Evolutionary conservation across 2,113 vertebrate species (phyloP).

Genomic region (Phrynosoma platyrhinos): DNA sequence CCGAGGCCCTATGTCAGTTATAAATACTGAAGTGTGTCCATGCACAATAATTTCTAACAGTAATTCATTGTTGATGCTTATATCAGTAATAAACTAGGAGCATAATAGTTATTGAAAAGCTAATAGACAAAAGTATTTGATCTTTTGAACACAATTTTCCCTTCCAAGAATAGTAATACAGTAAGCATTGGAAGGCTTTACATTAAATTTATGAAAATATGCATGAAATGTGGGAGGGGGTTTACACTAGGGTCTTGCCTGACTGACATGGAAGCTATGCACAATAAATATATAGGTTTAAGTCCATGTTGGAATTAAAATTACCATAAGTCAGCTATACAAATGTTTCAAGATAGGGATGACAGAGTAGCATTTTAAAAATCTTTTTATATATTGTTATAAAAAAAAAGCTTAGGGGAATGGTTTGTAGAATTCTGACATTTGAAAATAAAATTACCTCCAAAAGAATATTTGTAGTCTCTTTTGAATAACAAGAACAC

Average conservation of each 20-base stretch:
- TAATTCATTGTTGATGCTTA: neutral
- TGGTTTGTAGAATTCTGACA: no score
- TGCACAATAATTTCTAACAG: slow-evolving; percentile 7
- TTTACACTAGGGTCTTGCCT: neutral
- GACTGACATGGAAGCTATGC: neutral
- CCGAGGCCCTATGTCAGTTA: no score
- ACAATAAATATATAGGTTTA: slow-evolving; percentile 13
- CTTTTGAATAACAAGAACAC: no score
- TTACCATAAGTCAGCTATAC: neutral
- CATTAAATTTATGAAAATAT: neutral
- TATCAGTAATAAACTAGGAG: neutral
- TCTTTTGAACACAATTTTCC: neutral
- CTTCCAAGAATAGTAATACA: neutral
- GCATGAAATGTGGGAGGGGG: neutral
- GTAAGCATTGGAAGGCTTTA: neutral
- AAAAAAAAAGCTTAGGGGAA: neutral
- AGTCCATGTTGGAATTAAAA: neutral
- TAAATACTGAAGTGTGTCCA: neutral
- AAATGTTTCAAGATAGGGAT: neutral
- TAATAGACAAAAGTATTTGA: neutral
- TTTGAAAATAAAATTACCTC: no score
- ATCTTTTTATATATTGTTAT: neutral
- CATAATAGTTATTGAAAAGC: neutral
- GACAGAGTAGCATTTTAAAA: neutral
- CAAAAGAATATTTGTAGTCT: no score